These are phyloP conservation scores for Triplophysa bombifrons DNA, from an alignment of 2,797 vertebrate species.

Conservation along the genomic window DNA sequence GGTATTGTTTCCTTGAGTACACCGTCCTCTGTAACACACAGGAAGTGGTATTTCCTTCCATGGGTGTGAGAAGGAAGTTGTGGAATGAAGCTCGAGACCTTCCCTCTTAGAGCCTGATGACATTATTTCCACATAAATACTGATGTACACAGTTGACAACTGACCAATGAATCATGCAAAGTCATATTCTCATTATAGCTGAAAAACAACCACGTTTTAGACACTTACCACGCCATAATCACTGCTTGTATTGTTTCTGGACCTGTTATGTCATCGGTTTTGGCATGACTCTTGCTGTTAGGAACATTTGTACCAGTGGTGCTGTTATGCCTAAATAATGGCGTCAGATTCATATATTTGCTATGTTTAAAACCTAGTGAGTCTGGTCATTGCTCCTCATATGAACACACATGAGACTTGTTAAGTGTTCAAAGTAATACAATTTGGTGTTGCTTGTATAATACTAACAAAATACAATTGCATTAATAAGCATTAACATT, in stretches of 20 bases:
- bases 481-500: no score
- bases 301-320: background rate
- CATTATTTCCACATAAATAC: conserved; percentile 12
- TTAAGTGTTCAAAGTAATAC: no score
- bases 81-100: conserved; percentile 47
- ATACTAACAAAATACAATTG: no score
- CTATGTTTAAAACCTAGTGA: no score
- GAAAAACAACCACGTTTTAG: background rate
- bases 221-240: background rate
- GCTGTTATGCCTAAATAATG: background rate
- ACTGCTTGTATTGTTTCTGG: conserved; percentile 1
- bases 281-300: conserved; percentile 11
- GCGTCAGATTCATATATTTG: background rate
- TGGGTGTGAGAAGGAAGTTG: conserved; percentile 69
- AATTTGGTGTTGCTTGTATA: no score
- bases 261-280: background rate
- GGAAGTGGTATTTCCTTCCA: conserved; percentile 77
- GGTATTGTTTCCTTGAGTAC: conserved; percentile 53
- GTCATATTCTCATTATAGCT: conserved; percentile 14
- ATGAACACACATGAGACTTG: no score
- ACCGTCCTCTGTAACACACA: conserved; percentile 52
- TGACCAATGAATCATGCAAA: background rate
- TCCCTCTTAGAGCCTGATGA: conserved; percentile 6
- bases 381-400: no score
- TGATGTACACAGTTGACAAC: background rate